Evolutionary conservation across 1,140 invertebrate genomes (phyloP), one percentile per base, ranked within the genome.

Genomic region (Bombyx mori): DNA sequence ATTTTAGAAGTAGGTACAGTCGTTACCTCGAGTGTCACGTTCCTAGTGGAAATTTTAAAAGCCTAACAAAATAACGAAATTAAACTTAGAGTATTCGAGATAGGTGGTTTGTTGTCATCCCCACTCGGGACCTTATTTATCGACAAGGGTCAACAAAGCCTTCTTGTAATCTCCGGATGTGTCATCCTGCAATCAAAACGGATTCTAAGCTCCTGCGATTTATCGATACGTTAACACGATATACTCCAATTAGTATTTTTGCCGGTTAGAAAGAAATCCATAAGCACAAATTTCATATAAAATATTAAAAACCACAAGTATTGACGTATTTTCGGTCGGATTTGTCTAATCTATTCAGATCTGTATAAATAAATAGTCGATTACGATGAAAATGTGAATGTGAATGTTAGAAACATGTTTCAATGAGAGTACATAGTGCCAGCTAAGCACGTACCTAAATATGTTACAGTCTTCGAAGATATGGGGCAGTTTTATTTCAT

Each of bases 121-220:
- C 54, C 54, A 56, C 26, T 65, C 63, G 63, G 60, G 60, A 64
- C 54, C 62, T 54, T 9, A 75, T 91, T 90, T 92, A 91, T 92
- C 89, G 90, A 96, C 90, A 73, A 97, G 88, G 68, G 94, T 92
- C 75, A 97, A 90, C 71, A 97, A 91, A 71, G 95, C 91, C 88
- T 92, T 93, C 89, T 94, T 96, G 91, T 97, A 97, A 90, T 97
- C 95, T 62, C 96, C 96, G 69, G 95, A 96, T 60, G 95, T 97
- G 83, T 98, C 96, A 68, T 92, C 94, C 93, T 96, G 91, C 62
- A 94, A 92, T 65, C 77, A 84, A 84, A 87, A 85, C 65, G 68
- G 61, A 68, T 73, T 77, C 75, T 78, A 73, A 68, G 68, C 66
- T 65, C 55, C 58, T 70, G 52, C 60, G 60, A 52, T 60, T 57